Evolutionary conservation across 1,140 invertebrate species (phyloP).

Genomic region (Drosophila kohkoa): DNA sequence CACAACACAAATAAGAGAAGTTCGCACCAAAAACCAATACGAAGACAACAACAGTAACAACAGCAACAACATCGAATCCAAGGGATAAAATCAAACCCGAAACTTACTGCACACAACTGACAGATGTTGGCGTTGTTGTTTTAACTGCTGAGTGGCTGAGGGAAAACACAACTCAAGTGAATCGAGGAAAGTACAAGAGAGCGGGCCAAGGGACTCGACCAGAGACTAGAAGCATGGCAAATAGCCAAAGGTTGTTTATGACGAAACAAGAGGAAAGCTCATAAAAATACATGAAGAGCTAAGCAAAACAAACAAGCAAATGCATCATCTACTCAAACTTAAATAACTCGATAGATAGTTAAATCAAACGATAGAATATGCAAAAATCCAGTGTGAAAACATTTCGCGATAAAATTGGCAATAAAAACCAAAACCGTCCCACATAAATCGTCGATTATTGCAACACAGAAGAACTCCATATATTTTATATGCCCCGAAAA

Average conservation of each 20-base stretch:
- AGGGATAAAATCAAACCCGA: slow-evolving; percentile 28
- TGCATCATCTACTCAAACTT: slow-evolving; percentile 37
- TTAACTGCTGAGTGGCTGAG: background rate
- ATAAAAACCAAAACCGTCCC: slow-evolving; percentile 60
- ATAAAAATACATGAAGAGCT: slow-evolving; percentile 30
- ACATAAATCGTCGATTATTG: slow-evolving; percentile 42
- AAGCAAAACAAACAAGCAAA: slow-evolving; percentile 37
- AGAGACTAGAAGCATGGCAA: slow-evolving; percentile 36
- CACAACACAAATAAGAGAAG: slow-evolving; percentile 18
- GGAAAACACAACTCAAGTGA: slow-evolving; percentile 30
- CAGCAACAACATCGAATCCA: slow-evolving; percentile 28
- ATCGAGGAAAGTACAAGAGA: background rate
- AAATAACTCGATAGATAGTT: slow-evolving; percentile 35
- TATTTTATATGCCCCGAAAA: slow-evolving; percentile 53
- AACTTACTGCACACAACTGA: slow-evolving; percentile 26
- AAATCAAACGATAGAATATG: slow-evolving; percentile 14
- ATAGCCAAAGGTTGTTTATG: slow-evolving; percentile 61
- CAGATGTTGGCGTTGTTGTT: slow-evolving; percentile 55
- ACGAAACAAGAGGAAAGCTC: slow-evolving; percentile 38
- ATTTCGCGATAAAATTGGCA: slow-evolving; percentile 61
- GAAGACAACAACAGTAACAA: background rate
- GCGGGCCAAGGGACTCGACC: background rate
- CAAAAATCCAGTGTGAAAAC: slow-evolving; percentile 40
- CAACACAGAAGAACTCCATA: slow-evolving; percentile 10
- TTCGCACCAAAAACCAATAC: slow-evolving; percentile 6